Conservation (phyloP, 2,797 vertebrate species). For the Anguilla anguilla region DNA sequence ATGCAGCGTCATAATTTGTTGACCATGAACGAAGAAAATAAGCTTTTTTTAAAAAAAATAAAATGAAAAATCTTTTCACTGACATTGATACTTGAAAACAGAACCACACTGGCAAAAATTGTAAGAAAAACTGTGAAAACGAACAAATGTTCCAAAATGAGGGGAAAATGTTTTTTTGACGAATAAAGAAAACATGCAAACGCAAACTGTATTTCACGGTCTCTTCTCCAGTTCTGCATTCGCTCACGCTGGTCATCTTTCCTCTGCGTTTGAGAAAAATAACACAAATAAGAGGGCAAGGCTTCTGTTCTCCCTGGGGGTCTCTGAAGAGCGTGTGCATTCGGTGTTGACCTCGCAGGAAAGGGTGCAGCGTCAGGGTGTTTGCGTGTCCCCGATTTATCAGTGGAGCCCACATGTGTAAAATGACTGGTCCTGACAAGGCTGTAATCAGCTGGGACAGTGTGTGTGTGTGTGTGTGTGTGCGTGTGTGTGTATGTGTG, state of each 20-base stretch:
- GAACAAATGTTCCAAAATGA: conserved; percentile 58
- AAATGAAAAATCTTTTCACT: conserved; percentile 52
- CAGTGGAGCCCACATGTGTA: not conserved
- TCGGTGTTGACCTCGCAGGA: not conserved
- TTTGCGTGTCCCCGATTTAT: not conserved
- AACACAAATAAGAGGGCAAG: not conserved
- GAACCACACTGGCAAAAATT: conserved; percentile 62
- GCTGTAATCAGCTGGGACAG: not conserved
- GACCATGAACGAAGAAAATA: conserved; percentile 41
- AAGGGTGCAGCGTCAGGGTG: not conserved
- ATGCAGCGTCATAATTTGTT: conserved; percentile 37
- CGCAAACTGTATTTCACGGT: not conserved
- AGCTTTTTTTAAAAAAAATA: conserved; percentile 31
- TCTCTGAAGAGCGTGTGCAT: not conserved
- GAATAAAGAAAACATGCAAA: conserved; percentile 32
- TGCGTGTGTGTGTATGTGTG: too few relatives aligned
- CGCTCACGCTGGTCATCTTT: not conserved
- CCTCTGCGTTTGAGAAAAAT: not conserved
- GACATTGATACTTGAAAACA: conserved; percentile 70
- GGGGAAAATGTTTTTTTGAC: conserved; percentile 47
- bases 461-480: not conserved
- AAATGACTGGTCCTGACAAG: not conserved
- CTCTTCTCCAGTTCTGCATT: not conserved
- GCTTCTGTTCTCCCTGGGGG: not conserved
- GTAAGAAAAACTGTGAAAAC: conserved; percentile 70